phyloP scores from a whole-genome alignment of 92 coral and sea anemone genomes.

The Epizoanthus ramosus region DNA sequence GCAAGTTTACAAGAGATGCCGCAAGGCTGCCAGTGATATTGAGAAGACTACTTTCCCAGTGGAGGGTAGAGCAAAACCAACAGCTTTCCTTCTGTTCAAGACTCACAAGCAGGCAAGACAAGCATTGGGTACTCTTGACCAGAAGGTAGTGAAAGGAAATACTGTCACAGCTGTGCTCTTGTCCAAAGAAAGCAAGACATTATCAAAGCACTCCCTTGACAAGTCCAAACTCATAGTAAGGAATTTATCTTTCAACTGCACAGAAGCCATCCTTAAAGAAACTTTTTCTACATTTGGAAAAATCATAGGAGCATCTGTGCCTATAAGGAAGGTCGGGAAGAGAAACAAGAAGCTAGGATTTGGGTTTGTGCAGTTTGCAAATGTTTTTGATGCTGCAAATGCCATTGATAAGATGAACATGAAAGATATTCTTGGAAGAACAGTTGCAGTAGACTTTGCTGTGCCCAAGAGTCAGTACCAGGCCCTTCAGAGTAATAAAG shows the following conservation, averaged over 20 bases:
- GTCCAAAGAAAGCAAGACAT: conserved; percentile 72
- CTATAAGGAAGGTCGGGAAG: conserved; percentile 68
- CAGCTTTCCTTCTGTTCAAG: conserved; percentile 71
- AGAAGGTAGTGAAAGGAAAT: conserved; percentile 73
- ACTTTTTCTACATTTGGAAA: conserved; percentile 80
- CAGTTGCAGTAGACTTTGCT: conserved; percentile 96
- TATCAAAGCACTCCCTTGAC: conserved; percentile 60
- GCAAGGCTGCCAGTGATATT: conserved; percentile 64
- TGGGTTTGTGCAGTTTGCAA: conserved; percentile 93
- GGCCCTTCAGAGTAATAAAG: conserved; percentile 41
- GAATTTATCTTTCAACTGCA: conserved; percentile 87
- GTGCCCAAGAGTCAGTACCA: conserved; percentile 72
- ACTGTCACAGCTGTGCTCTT: conserved; percentile 62
- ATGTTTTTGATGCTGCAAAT: conserved; percentile 90
- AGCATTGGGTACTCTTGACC: conserved; percentile 67
- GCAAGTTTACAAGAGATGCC: conserved; percentile 77
- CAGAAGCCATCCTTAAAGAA: conserved; percentile 67
- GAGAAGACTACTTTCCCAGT: conserved; percentile 81
- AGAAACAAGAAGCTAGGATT: conserved; percentile 78
- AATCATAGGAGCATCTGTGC: conserved; percentile 68
- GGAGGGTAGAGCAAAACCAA: conserved; percentile 70
- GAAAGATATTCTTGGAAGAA: conserved; percentile 84
- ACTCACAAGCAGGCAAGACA: conserved; percentile 78
- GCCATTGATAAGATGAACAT: conserved; percentile 82
- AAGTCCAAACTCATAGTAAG: conserved; percentile 88